These are phyloP conservation scores for Poeciliopsis gracilis DNA, from an alignment of 2,797 vertebrate genomes.

Conservation along the genomic window DNA sequence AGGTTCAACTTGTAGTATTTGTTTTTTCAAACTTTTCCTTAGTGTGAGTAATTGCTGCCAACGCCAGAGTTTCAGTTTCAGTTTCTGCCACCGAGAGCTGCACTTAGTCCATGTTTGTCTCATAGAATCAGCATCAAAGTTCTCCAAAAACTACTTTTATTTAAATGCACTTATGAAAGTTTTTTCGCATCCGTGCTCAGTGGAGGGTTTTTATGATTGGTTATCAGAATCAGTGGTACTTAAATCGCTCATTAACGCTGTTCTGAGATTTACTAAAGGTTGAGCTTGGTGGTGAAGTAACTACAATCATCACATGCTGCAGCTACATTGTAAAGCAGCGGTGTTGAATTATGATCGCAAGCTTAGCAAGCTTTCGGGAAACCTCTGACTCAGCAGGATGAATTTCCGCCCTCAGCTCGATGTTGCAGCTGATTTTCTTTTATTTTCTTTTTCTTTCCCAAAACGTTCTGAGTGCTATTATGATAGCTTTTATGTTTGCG, in stretches of 20 bases:
- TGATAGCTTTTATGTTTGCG: neutral
- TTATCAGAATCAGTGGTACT: neutral
- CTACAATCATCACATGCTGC: neutral
- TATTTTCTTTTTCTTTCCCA: neutral
- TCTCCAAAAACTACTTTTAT: neutral
- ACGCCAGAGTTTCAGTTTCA: neutral
- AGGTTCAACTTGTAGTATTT: neutral
- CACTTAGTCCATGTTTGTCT: neutral
- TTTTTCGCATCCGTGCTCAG: too few species aligned
- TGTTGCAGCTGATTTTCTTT: neutral
- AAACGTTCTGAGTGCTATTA: neutral
- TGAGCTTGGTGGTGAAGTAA: neutral
- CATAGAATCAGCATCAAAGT: neutral
- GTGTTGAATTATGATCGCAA: neutral
- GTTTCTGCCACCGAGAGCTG: neutral
- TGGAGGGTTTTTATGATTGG: neutral
- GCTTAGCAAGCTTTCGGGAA: neutral
- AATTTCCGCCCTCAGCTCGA: neutral
- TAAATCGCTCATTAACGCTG: neutral
- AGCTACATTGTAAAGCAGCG: neutral
- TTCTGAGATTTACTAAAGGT: neutral
- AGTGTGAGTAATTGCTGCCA: neutral
- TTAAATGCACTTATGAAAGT: neutral
- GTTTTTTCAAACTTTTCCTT: neutral
- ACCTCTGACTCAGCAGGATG: neutral